Evolutionary conservation across 2,888 invertebrate genomes (phyloP).

Genomic region (Prosapia bicincta): DNA sequence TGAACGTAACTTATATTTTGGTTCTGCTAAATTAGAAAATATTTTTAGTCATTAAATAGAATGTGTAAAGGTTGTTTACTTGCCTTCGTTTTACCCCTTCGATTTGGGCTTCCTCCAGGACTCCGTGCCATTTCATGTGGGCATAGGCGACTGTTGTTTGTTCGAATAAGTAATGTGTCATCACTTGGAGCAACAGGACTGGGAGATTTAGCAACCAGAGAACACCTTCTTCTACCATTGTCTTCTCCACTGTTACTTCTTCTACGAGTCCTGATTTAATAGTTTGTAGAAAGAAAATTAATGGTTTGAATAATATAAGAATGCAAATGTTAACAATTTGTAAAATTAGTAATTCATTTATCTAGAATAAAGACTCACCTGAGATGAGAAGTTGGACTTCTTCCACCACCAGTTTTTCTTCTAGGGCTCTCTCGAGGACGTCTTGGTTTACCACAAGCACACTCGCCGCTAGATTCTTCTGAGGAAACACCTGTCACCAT

Average conservation of each 20-base stretch:
- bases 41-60: too few relatives aligned
- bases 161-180: slow-evolving; percentile 11
- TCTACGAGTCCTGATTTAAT: slow-evolving; percentile 26
- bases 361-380: too few relatives aligned
- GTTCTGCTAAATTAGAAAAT: too few relatives aligned
- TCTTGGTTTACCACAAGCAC: slow-evolving; percentile 58
- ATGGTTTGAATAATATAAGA: too few relatives aligned
- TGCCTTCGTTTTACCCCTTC: slow-evolving; percentile 41
- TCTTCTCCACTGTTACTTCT: slow-evolving; percentile 36
- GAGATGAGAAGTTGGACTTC: slow-evolving; percentile 40
- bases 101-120: slow-evolving; percentile 55
- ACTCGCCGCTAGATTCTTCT: slow-evolving; percentile 50
- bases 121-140: slow-evolving; percentile 41
- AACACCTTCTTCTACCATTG: slow-evolving; percentile 31
- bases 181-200: slow-evolving; percentile 30
- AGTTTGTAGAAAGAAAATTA: too few relatives aligned
- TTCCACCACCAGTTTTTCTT: slow-evolving; percentile 58
- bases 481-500: slow-evolving; percentile 42
- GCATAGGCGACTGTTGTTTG: slow-evolving; percentile 25
- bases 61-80: too few relatives aligned
- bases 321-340: too few relatives aligned
- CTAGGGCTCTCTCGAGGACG: slow-evolving; percentile 62
- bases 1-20: too few relatives aligned
- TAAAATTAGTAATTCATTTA: too few relatives aligned
- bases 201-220: slow-evolving; percentile 35